Base-by-base conservation (phyloP, 2,888 invertebrate species). In the Eupithecia subfuscata region DNA sequence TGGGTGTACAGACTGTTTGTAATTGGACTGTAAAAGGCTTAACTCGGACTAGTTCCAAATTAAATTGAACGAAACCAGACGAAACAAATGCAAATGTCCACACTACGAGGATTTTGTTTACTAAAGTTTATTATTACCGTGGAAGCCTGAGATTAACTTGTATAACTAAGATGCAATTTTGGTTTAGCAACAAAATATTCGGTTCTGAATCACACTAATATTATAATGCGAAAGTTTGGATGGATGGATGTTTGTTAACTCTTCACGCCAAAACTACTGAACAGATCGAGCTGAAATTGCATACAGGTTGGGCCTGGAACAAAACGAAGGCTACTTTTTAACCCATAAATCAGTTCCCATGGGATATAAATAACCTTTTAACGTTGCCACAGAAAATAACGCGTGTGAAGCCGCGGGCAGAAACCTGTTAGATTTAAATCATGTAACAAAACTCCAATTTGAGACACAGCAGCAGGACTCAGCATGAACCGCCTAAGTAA, bases 41-140 rank as follows among this genome's bases (percentile, higher is more conserved):
- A 75, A 79, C 75, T 73, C 70, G 69, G 70, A 70, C 78, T 67
- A 65, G 69, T 71, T 71, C 52, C 71, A 72, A 79, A 75, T 78
- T 75, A 74, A 78, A 78, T 76, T 72, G 72, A 71, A 75, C 70
- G 45, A 75, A 77, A 69, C 73, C 71, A 72, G 73, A 75, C 69
- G 45, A 75, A 77, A 69, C 74, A 75, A 72, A 74, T 75, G 74
- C 69, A 75, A 73, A 69, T 69, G 45, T 64, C 64, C 37, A 73
- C 43, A 22, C 69, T 69, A 1, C 12, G 22, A 60, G 22, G 60
- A 30, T 45, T 30, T 64, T 64, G 73, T 69, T 74, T 63, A 48
- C 63, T 67, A 69, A 73, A 52, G 22, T 64, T 69, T n/a, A 22
- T 72, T 37, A 65, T 52, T 67, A 37, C 48, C 22, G n/a, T 34